phyloP scores from a whole-genome alignment of 2,797 vertebrate genomes.

The Chiloscyllium punctatum region DNA sequence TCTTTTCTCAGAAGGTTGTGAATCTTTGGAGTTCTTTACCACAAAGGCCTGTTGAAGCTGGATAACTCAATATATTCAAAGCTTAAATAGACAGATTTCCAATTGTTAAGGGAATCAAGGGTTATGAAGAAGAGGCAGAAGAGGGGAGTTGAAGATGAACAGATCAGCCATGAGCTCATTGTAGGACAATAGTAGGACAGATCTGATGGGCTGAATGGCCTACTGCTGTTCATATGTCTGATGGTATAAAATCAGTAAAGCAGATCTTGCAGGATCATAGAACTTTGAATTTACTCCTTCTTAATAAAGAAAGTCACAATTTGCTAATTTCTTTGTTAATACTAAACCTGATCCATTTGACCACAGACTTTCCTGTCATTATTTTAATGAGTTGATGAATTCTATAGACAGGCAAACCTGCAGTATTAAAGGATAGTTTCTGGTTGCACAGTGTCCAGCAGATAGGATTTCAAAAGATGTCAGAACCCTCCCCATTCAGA shows the following conservation, averaged over 20 bases:
- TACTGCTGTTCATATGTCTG: no score
- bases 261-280: not conserved
- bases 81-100: no score
- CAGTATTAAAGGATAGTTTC: not conserved
- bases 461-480: not conserved
- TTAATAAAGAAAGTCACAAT: not conserved
- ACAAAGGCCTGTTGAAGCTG: no score
- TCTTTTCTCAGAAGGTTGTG: no score
- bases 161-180: no score
- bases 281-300: not conserved
- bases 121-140: no score
- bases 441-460: not conserved
- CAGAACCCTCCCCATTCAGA: not conserved
- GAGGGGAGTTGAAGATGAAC: no score
- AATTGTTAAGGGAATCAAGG: no score
- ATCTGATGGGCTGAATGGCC: no score
- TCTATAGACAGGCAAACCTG: not conserved
- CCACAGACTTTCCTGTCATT: not conserved
- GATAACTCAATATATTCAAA: no score
- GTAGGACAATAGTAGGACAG: no score
- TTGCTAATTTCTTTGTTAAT: not conserved
- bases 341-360: not conserved
- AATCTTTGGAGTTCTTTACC: no score
- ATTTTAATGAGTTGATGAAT: not conserved
- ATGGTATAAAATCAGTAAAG: not conserved